These are phyloP conservation scores for Drosophila funebris DNA, from an alignment of 1,140 invertebrate genomes.

Conservation along the genomic window DNA sequence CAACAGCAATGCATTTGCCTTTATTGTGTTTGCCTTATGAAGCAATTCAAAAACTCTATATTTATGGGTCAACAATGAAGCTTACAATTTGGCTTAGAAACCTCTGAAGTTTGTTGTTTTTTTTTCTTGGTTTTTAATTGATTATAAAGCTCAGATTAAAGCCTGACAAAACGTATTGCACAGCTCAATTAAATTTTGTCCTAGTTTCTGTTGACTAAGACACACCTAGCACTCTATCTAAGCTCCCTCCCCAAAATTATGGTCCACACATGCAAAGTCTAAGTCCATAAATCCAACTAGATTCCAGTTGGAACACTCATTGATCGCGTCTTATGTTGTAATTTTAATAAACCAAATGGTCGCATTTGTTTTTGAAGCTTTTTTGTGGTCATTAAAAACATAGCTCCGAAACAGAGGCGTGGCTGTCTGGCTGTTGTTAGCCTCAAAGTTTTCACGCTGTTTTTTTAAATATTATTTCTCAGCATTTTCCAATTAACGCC, in stretches of 20 bases:
- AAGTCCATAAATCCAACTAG: background rate
- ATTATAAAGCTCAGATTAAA: slow-evolving; percentile 27
- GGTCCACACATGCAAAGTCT: background rate
- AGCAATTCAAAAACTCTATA: slow-evolving; percentile 19
- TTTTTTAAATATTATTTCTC: background rate
- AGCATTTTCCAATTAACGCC: slow-evolving; percentile 48
- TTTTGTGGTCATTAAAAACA: slow-evolving; percentile 20
- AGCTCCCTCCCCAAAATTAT: background rate
- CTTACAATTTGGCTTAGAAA: background rate
- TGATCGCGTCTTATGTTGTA: slow-evolving; percentile 8
- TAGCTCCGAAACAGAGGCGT: slow-evolving; percentile 6
- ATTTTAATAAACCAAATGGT: slow-evolving; percentile 23
- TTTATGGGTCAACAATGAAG: slow-evolving; percentile 44
- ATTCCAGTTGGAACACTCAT: background rate
- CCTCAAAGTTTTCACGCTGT: background rate
- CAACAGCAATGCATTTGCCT: slow-evolving; percentile 12
- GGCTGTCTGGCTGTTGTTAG: background rate
- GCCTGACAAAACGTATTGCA: slow-evolving; percentile 18
- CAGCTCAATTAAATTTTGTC: slow-evolving; percentile 26
- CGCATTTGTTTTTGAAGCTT: background rate
- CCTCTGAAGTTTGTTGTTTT: background rate
- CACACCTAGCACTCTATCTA: slow-evolving; percentile 12
- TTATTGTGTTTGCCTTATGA: slow-evolving; percentile 21
- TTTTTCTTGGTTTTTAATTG: slow-evolving; percentile 35
- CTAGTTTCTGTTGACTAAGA: background rate